These are phyloP conservation scores for Osmerus mordax DNA, from an alignment of 2,113 vertebrate species.

Conservation along the genomic window DNA sequence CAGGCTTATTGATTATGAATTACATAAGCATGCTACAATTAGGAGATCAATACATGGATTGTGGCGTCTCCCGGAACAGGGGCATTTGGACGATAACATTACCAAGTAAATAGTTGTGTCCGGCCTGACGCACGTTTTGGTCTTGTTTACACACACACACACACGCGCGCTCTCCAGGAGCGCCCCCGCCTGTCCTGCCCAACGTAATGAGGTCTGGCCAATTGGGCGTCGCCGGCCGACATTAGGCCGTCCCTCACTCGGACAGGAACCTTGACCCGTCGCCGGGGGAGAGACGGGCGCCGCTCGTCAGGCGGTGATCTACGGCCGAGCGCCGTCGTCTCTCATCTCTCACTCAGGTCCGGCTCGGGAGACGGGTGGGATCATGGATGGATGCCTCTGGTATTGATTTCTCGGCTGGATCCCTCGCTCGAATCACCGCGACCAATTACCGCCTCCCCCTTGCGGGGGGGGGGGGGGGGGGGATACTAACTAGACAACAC, in stretches of 20 bases:
- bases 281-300: neutral
- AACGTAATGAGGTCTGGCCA: neutral
- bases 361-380: slow-evolving; percentile 47
- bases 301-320: slow-evolving; percentile 39
- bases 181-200: too few species aligned
- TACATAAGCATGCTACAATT: slow-evolving; percentile 2
- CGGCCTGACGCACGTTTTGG: too few species aligned
- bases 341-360: slow-evolving; percentile 47
- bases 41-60: slow-evolving; percentile 14
- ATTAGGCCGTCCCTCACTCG: slow-evolving; percentile 34
- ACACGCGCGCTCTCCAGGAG: too few species aligned
- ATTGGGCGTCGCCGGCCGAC: slow-evolving; percentile 15
- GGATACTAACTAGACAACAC: too few species aligned
- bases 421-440: slow-evolving; percentile 45
- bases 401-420: slow-evolving; percentile 56
- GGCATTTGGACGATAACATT: slow-evolving; percentile 9
- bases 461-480: too few species aligned
- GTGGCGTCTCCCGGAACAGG: neutral
- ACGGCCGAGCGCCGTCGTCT: slow-evolving; percentile 48
- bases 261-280: slow-evolving; percentile 54
- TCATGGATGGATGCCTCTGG: slow-evolving; percentile 54
- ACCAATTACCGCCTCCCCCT: slow-evolving; percentile 52
- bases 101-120: neutral
- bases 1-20: neutral
- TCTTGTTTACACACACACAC: too few species aligned